Base-by-base conservation (phyloP, 2,888 invertebrate species). In the Brenthis daphne region DNA sequence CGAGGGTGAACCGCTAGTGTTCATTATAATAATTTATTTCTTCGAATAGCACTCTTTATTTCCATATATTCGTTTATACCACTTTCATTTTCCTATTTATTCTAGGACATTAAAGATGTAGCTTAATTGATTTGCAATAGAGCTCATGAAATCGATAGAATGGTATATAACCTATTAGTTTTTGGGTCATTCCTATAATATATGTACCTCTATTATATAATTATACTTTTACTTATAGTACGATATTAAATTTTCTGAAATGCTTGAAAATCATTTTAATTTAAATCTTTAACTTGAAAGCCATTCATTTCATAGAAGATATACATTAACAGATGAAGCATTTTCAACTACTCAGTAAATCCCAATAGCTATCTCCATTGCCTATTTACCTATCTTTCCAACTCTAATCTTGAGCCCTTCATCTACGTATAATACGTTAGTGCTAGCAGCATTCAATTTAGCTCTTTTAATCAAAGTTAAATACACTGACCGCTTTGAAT, bases 101-200 rank as follows among this genome's bases (percentile, higher is more conserved):
- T 56, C 61, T 56, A 29, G 48, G 24, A 24, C 50, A 51, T 73
- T 48, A 74, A 74, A 77, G 80, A 74, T 73, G 77, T 79, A 74
- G 68, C 64, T 54, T 65, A 72, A 74, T 72, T 71, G 70, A 72
- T 69, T 72, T 71, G 65, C 72, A 68, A 70, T 65, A 57, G 61
- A 51, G 63, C 47, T 71, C 64, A 65, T 63, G 58, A 58, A 56
- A 64, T 14, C 60, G 53, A 67, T 65, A 53, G 37, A 20, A 33
- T 14, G 13, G 16, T 50, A 33, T 29, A 57, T 50, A 43, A 14
- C 54, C 47, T 69, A 47, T 53, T 50, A 50, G 51, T 65, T 43
- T 24, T 20, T n/a, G 24, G 6, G 53, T 54, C 43, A 64, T 2
- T 16, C 6, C 2, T 11, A 43, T 11, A 43, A 11, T 8, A 43